These are phyloP conservation scores for Nothura maculosa DNA, from an alignment of 2,797 vertebrate genomes.

Conservation along the genomic window DNA sequence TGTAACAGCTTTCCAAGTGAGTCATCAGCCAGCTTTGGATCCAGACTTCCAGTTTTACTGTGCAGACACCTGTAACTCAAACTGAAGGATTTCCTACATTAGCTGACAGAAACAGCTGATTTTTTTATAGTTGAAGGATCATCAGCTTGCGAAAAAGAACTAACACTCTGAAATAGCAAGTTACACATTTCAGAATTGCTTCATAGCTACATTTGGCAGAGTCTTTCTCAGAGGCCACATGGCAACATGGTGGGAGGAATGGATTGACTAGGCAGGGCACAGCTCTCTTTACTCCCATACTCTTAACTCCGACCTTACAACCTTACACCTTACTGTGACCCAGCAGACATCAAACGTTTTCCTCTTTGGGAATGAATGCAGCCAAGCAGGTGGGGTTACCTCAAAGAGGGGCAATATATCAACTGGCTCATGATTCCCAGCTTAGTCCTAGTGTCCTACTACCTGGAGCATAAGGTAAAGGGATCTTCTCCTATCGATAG, in stretches of 20 bases:
- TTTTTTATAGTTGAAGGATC: background rate
- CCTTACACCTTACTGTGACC: background rate
- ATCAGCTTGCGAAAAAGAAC: background rate
- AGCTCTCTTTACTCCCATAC: background rate
- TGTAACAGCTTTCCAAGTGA: conserved; percentile 34
- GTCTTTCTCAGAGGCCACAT: fast-evolving
- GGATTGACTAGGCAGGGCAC: fast-evolving
- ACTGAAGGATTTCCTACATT: conserved; percentile 3
- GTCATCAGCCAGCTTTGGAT: conserved; percentile 34
- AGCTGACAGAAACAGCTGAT: background rate
- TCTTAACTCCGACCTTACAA: no score
- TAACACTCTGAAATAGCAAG: background rate
- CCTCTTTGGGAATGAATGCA: background rate
- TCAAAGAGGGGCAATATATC: background rate
- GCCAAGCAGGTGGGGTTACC: background rate
- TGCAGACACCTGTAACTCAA: conserved; percentile 3
- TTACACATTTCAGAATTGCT: background rate
- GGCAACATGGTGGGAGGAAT: background rate
- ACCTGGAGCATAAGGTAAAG: background rate
- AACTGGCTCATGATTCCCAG: background rate
- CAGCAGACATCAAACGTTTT: background rate
- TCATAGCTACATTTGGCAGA: fast-evolving
- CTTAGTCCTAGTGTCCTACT: background rate
- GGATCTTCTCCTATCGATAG: background rate
- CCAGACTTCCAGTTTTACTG: conserved; percentile 25